phyloP scores from a whole-genome alignment of 2,113 vertebrate genomes.

The Paradisaea rubra region DNA sequence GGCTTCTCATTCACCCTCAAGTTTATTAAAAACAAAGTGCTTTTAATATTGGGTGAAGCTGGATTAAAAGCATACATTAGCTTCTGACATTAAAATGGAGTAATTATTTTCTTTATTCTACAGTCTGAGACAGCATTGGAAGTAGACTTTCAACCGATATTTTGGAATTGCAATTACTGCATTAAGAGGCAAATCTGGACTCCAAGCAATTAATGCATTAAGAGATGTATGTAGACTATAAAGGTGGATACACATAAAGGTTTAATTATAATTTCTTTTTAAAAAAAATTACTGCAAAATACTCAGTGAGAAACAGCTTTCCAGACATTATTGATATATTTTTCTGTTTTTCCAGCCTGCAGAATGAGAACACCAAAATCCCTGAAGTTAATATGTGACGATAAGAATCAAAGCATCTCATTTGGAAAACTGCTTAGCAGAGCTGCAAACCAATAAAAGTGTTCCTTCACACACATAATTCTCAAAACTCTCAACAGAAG shows the following conservation, averaged over 20 bases:
- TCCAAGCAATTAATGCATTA: neutral
- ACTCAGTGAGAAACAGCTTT: neutral
- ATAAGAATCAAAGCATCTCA: neutral
- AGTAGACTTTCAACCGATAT: neutral
- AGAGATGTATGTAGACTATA: neutral
- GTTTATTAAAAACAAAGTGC: conserved; percentile 25
- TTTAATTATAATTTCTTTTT: neutral
- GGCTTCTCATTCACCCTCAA: neutral
- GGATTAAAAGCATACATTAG: neutral
- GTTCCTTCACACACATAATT: neutral
- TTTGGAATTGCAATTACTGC: neutral
- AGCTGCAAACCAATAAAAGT: neutral
- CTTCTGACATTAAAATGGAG: neutral
- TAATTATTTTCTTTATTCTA: neutral
- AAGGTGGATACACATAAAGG: neutral
- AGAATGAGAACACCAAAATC: neutral
- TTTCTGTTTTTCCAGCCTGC: neutral
- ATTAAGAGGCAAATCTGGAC: neutral
- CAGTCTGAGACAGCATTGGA: neutral
- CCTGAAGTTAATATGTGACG: neutral
- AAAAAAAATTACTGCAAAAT: neutral
- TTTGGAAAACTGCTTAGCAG: neutral
- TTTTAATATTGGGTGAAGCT: conserved; percentile 7
- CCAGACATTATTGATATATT: neutral
- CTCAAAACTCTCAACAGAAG: neutral